phyloP scores from a whole-genome alignment of 1,140 invertebrate genomes.

The Phocides pigmalion region DNA sequence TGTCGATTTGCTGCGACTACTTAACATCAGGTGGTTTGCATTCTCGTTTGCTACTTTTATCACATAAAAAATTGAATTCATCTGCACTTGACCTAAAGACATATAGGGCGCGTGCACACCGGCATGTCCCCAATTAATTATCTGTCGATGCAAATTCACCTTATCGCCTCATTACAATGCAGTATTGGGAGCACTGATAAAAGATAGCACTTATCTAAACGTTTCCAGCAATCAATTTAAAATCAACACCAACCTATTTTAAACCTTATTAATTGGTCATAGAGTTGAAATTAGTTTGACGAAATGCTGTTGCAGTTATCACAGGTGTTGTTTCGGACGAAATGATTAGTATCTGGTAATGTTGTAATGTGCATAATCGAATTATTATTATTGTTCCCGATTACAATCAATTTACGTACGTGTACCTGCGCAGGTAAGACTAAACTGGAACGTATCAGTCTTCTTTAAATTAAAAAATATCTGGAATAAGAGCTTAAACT shows the following conservation, averaged over 20 bases:
- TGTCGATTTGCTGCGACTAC: not conserved
- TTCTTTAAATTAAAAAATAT: too few species aligned
- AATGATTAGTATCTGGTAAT: not conserved
- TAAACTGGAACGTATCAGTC: too few species aligned
- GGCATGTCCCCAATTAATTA: not conserved
- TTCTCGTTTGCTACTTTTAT: not conserved
- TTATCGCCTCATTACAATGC: constrained; percentile 27
- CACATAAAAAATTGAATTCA: too few species aligned
- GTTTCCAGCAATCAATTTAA: constrained; percentile 1
- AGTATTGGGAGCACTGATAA: constrained; percentile 37
- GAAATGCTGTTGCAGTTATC: not conserved
- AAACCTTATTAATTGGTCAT: not conserved
- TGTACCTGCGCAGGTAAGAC: too few species aligned
- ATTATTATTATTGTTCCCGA: not conserved
- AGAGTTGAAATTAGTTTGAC: not conserved
- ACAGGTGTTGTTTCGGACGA: not conserved
- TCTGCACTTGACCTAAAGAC: not conserved
- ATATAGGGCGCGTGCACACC: not conserved
- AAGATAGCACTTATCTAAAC: constrained; percentile 24
- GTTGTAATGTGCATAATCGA: not conserved
- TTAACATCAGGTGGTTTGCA: too few species aligned
- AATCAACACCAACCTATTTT: not conserved
- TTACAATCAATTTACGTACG: too few species aligned
- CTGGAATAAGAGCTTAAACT: too few species aligned
- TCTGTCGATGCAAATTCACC: constrained; percentile 26